Evolutionary conservation across 53 echinoderm and acorn worm genomes (phyloP), one percentile per base, ranked within the genome.

Genomic region (Actinopyga echinites): DNA sequence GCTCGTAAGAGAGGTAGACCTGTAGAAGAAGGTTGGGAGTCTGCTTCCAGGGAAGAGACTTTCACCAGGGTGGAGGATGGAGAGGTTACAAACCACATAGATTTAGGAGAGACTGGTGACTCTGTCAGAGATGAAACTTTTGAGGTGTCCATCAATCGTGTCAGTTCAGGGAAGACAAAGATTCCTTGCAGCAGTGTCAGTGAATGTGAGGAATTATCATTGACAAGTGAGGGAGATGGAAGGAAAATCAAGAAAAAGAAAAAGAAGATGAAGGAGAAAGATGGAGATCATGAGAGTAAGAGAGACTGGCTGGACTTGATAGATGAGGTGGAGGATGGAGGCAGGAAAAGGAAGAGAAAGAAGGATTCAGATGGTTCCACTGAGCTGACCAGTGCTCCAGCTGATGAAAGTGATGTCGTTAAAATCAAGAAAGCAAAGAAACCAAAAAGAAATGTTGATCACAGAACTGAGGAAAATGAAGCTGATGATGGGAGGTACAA

Each of bases 231-330:
- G 9, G 26, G n/a, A 32, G 35, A 26, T 20, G 9, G 28, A 42
- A 30, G 24, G 22, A 34, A 32, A 31, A 7, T 23, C 20, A 52
- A 84, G 55, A 54, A 69, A 30, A 69, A 84, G 34, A 84, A 84
- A 20, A 67, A 67, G 65, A 82, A 61, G 53, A 82, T 42, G 44
- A 68, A 83, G 23, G 30, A 56, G 10, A 84, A 32, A 49, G 57
- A 65, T 44, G 30, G 36, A 19, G 23, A 53, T 45, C 29, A 37
- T 26, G 25, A 49, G 6, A 75, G 45, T 6, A 66, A 45, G 56
- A 54, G 19, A 56, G 73, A 54, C 4, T 24, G 8, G 13, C 37
- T 32, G 55, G 37, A 66, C 12, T 66, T 35, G 57, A 56, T 52
- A 30, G 79, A 78, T 34, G 55, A 22, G 13, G 25, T 8, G 17